Base-by-base conservation (phyloP, 2,113 vertebrate genomes). In the Onychostruthus taczanowskii region DNA sequence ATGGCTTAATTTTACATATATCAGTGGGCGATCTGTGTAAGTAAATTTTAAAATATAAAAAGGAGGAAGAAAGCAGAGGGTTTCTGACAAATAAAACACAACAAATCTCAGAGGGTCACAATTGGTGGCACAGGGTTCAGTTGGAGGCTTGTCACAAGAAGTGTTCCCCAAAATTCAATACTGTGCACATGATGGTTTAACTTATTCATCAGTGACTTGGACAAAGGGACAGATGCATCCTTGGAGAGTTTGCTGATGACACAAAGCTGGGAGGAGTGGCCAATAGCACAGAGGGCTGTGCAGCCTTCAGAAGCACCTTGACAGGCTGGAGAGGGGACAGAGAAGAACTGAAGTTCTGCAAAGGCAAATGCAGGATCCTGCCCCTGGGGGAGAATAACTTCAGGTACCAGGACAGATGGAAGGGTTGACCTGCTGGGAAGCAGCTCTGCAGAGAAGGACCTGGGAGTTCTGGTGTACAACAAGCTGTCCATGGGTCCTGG, bases 241-340 rank as follows among this genome's bases (percentile, higher is more conserved):
- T 79, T 9, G 2, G 30, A 30, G 30, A 72, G 11, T 56, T 43
- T 23, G 10, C 75, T 63, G 58, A 5, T 14, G 12, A 30, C 20
- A 41, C 49, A 64, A 56, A 62, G 7, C 56, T n/a, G 41, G 1
- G 10, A 47, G 8, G 19, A 39, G 16, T 61, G 55, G 22, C 7
- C 1, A 1, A 47, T 41, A 23, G 1, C 6, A 19, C 19, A n/a
- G n/a, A 49, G n/a, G 2, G 5, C 30, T n/a, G 6, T 41, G n/a
- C 24, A 66, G 35, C 5, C 50, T 75, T 49, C 43, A 58, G 50
- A 58, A 49, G 28, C 12, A 15, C 23, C 43, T 56, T 0, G 2
- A 10, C 16, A 23, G 23, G 23, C 4, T 74, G 41, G 28, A 56
- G 26, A 20, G 41, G 4, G 8, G 23, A n/a, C 9, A 49, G 19